Percentiles rank a stretch among this genome's conserved stretches.
These are phyloP conservation scores for Biston stratarius DNA, from an alignment of 2,888 invertebrate genomes.

Conservation along the genomic window DNA sequence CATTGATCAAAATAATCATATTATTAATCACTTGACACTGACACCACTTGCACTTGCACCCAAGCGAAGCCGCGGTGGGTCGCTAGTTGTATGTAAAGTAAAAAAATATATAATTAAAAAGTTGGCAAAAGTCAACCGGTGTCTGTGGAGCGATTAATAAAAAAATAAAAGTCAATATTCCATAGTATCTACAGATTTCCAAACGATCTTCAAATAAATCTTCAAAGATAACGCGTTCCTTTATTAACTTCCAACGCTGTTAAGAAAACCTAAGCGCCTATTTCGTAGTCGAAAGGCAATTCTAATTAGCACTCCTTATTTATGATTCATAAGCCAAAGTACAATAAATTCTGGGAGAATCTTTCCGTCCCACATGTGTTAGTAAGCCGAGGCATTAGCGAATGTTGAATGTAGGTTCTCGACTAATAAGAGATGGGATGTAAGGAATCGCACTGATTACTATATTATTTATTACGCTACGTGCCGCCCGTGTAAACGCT, in stretches of 20 bases:
- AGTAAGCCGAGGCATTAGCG: conserved; percentile 82
- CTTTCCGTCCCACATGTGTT: conserved; percentile 85
- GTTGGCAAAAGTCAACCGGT: no score
- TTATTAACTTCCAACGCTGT: conserved; percentile 45
- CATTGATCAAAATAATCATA: no score
- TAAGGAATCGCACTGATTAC: conserved; percentile 86
- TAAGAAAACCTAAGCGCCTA: conserved; percentile 63
- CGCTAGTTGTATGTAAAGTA: no score
- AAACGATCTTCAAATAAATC: conserved; percentile 19
- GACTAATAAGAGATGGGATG: conserved; percentile 85
- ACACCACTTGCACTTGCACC: no score
- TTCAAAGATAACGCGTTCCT: conserved; percentile 41
- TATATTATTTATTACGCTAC: conserved; percentile 86
- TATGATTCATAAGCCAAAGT: conserved; percentile 85
- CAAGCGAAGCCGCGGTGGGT: no score
- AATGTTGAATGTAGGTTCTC: conserved; percentile 85
- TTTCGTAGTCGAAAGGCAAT: conserved; percentile 65
- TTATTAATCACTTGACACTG: no score
- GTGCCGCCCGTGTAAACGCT: conserved; percentile 85
- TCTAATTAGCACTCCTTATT: conserved; percentile 84
- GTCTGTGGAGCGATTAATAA: no score
- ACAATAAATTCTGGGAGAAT: conserved; percentile 84
- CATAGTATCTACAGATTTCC: neutral
- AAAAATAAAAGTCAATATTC: neutral
- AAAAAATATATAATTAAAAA: no score